Base-by-base conservation (phyloP, 2,797 vertebrate species). In the Gymnoscopelus microlampas region DNA sequence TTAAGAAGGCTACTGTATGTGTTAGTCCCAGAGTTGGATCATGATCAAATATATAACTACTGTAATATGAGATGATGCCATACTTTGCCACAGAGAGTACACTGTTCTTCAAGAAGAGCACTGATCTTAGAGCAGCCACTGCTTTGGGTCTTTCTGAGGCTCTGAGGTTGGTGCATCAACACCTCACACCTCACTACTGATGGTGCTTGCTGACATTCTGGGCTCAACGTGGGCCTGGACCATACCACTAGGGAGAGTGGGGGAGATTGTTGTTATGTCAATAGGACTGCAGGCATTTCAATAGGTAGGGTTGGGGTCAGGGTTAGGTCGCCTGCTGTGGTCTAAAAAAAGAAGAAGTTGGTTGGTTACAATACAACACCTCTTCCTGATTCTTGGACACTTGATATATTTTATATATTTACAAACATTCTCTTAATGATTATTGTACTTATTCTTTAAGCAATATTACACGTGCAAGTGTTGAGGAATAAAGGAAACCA, bases 81-180 rank as follows among this genome's bases (percentile, higher is more conserved):
- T 86, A 94, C 93, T 89, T 92, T 93, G 55, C 73, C 13, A 54
- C 91, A 93, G 66, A 88, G 39, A 0, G 68, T 85, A 71, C 91
- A 92, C 55, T 86, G 77, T 39, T 81, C 86, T 1, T 32, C 68
- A 19, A 8, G 8, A 26, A 10, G 6, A 26, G 67, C 14, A 1
- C 39, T 77, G 35, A 62, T 85, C 58, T 73, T 82, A 0, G 63
- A 60, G 76, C 72, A 73, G 69, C 66, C 29, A 2, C 68, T 48
- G 59, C 71, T 83, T 62, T 71, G 82, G 71, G 73, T 76, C 62
- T 82, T 82, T 14, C 70, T 82, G 71, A 70, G 70, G 65, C 73
- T 58, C 15, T 32, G 19, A 53, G 70, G 32, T 15, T 73, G 80
- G 29, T 78, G 76, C 24, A 70, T 71, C 8, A 78, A 35, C 14